Evolutionary conservation across 1,140 invertebrate genomes (phyloP), one percentile per base, ranked within the genome.

Genomic region (Drosophila nigromelanica): DNA sequence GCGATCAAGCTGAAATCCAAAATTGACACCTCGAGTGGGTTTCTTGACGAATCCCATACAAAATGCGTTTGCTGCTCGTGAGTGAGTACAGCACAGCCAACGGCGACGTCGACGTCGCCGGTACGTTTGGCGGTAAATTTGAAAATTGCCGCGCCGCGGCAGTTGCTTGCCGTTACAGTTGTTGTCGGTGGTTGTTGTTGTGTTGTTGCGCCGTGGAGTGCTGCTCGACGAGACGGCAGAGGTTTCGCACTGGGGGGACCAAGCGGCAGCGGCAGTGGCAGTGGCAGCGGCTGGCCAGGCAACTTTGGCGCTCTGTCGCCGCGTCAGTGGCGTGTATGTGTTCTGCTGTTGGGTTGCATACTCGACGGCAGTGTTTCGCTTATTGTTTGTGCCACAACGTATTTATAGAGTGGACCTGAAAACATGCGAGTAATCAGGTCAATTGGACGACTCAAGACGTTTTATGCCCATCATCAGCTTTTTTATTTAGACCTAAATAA

Each of bases 31-130:
- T 75, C 77, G 79, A 91, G 90, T 86, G 90, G 90, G 90, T 91
- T 91, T 91, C 90, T 86, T 91, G 90, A 91, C 82, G 89, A 80
- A 77, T 80, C 79, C 76, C 90, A 91, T 91, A 91, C 83, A 91
- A 91, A 91, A 82, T 73, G 60, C 89, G 90, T 83, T 89, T 91
- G 80, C 80, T 89, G 69, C 54, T 73, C 90, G 74, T 91, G 90
- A 91, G 90, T 90, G 91, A 56, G 60, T 75, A 68, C 73, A 79
- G 63, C 69, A 68, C 61, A 60, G 70, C 55, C 70, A 73, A 40
- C 63, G 73, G 52, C 60, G 64, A 67, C 71, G 75, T 74, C 82
- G 69, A 63, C 68, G 60, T 72, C 69, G 73, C 74, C 64, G 75
- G 78, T 67, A 74, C 68, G 81, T 87, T 91, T 91, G 90, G 90